Percentiles rank a stretch among this genome's conserved stretches.
These are phyloP conservation scores for Dryas iulia DNA, from an alignment of 1,140 invertebrate genomes.

Conservation along the genomic window DNA sequence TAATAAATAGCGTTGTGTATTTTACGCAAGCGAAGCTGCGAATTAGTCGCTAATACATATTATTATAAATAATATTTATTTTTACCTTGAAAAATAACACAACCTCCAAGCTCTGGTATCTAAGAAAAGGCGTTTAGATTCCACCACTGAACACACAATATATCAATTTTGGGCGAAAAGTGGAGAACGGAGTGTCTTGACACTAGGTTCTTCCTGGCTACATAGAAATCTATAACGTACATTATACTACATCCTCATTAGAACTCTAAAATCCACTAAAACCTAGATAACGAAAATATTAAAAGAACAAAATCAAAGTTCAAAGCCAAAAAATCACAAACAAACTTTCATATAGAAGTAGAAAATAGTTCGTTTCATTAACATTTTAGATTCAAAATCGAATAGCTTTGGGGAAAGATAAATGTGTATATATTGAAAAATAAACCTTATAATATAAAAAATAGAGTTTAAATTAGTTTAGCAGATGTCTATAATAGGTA, in stretches of 20 bases:
- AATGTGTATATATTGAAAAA: not conserved
- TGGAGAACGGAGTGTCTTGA: not conserved
- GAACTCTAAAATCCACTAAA: not conserved
- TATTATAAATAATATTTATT: no score
- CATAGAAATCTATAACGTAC: no score
- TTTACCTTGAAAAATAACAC: no score
- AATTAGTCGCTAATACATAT: no score
- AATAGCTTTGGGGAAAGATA: not conserved
- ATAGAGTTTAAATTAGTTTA: not conserved
- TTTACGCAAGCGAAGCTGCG: no score
- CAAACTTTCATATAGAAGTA: slow-evolving; percentile 3
- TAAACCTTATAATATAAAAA: not conserved
- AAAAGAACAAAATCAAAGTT: not conserved
- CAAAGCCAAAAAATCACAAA: not conserved
- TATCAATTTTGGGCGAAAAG: not conserved
- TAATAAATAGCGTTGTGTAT: no score
- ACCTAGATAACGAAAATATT: not conserved
- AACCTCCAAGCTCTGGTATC: not conserved
- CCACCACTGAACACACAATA: no score
- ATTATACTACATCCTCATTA: not conserved
- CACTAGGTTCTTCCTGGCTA: no score
- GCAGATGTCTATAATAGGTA: slow-evolving; percentile 4
- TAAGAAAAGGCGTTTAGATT: not conserved
- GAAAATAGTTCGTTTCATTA: slow-evolving; percentile 1
- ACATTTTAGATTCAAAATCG: slow-evolving; percentile 7